These are phyloP conservation scores for Trypoxylus dichotomus DNA, from an alignment of 1,140 invertebrate species.

Conservation along the genomic window DNA sequence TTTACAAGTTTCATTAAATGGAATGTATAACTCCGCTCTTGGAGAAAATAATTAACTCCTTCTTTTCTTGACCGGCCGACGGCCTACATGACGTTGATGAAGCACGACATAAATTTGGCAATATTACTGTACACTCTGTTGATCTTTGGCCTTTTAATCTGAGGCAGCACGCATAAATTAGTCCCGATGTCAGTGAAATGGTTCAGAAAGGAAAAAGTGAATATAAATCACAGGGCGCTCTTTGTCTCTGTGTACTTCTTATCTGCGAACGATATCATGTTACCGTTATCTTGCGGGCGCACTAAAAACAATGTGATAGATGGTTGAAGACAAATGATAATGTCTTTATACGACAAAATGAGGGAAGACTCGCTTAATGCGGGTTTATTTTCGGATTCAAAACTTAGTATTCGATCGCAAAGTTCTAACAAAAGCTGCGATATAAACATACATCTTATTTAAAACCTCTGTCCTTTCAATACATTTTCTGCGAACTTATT, in stretches of 20 bases:
- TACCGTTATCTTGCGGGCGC: slow-evolving; percentile 11
- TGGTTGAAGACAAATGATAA: slow-evolving; percentile 21
- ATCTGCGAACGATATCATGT: slow-evolving; percentile 11
- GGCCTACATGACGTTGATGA: neutral
- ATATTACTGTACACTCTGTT: slow-evolving; percentile 12
- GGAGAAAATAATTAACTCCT: slow-evolving; percentile 12
- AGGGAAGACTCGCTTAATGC: neutral
- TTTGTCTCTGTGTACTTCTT: neutral
- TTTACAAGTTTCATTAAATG: slow-evolving; percentile 13
- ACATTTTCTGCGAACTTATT: too few relatives aligned
- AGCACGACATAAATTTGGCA: slow-evolving; percentile 23
- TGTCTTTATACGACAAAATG: neutral
- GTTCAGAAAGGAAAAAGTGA: slow-evolving; percentile 19
- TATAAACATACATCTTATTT: too few relatives aligned
- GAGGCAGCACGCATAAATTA: slow-evolving; percentile 12
- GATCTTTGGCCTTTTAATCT: slow-evolving; percentile 22
- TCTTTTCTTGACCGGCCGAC: neutral
- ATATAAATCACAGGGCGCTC: slow-evolving; percentile 16
- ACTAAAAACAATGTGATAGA: slow-evolving; percentile 22
- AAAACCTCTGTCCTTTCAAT: too few relatives aligned
- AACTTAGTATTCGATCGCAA: neutral
- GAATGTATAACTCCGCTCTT: neutral
- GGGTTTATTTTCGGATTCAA: neutral
- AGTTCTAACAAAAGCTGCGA: neutral
- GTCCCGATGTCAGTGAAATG: slow-evolving; percentile 9